Conservation (phyloP, 2,113 vertebrate species). For the Rissa tridactyla region DNA sequence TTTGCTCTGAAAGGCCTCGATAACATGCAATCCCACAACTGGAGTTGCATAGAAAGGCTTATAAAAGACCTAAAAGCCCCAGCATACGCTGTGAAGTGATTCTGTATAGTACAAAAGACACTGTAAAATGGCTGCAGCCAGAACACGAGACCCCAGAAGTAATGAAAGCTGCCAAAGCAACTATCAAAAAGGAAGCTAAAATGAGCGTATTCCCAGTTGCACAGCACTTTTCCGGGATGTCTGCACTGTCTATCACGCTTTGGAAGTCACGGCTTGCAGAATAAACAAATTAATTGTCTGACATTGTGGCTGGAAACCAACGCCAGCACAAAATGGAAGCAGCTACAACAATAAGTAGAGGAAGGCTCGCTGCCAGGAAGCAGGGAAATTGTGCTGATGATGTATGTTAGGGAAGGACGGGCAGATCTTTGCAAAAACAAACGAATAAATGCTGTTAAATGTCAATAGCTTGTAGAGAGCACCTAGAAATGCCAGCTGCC, state of each 20-base stretch:
- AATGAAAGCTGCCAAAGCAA: not conserved
- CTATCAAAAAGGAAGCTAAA: slow-evolving; percentile 27
- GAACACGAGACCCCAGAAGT: not conserved
- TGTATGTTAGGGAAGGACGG: not conserved
- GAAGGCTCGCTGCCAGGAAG: slow-evolving; percentile 10
- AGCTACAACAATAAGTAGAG: slow-evolving; percentile 35
- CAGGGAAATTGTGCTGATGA: not conserved
- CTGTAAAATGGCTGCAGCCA: slow-evolving; percentile 14
- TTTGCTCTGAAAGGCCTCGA: not conserved
- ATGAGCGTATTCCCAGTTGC: not conserved
- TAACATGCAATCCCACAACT: not conserved
- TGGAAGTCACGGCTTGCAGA: not conserved
- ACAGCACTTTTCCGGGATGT: slow-evolving; percentile 19
- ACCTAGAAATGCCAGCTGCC: not conserved
- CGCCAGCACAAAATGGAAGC: slow-evolving; percentile 36
- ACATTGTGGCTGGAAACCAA: slow-evolving; percentile 35
- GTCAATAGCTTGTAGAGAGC: not conserved
- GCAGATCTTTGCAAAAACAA: not conserved
- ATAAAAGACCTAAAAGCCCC: not conserved
- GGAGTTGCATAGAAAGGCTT: not conserved
- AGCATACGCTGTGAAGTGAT: not conserved
- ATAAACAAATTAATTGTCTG: slow-evolving; percentile 51
- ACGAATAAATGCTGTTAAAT: not conserved
- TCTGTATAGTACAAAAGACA: not conserved
- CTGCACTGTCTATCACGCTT: slow-evolving; percentile 26